phyloP scores from a whole-genome alignment of 1,140 invertebrate species.

The Pseudomyrmex cubaensis region DNA sequence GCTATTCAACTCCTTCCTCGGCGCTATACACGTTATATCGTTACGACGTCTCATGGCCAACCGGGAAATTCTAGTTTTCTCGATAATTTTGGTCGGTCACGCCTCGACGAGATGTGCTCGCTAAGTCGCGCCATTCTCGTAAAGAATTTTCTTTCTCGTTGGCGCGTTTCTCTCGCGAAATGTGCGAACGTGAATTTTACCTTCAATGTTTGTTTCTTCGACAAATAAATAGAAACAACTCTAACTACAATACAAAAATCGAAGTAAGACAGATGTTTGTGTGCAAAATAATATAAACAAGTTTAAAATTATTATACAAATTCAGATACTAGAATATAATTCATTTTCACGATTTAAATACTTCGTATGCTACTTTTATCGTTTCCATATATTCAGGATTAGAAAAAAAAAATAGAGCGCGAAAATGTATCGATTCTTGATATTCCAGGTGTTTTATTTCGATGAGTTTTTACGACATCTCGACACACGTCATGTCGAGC shows the following conservation, averaged over 20 bases:
- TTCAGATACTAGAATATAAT: too few species aligned
- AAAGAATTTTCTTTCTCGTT: conserved; percentile 7
- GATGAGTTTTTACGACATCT: not conserved
- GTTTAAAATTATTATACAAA: too few species aligned
- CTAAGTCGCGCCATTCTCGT: not conserved
- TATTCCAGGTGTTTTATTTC: conserved; percentile 1
- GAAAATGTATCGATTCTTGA: not conserved
- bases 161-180: not conserved
- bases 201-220: too few species aligned
- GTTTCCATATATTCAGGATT: too few species aligned
- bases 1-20: conserved; percentile 43
- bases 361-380: too few species aligned
- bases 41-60: conserved; percentile 49
- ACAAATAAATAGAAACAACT: too few species aligned
- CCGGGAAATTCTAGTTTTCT: conserved; percentile 56
- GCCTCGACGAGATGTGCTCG: conserved; percentile 9
- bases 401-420: too few species aligned
- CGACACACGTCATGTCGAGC: not conserved
- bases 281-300: too few species aligned
- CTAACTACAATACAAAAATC: too few species aligned
- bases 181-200: not conserved
- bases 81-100: conserved; percentile 60
- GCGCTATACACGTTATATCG: conserved; percentile 34
- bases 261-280: too few species aligned
- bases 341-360: too few species aligned